A percentile compares a stretch with the other conserved stretches of the same genome.
Evolutionary conservation across 2,888 invertebrate species (phyloP).

Genomic region (Rhorus exstirpatorius): DNA sequence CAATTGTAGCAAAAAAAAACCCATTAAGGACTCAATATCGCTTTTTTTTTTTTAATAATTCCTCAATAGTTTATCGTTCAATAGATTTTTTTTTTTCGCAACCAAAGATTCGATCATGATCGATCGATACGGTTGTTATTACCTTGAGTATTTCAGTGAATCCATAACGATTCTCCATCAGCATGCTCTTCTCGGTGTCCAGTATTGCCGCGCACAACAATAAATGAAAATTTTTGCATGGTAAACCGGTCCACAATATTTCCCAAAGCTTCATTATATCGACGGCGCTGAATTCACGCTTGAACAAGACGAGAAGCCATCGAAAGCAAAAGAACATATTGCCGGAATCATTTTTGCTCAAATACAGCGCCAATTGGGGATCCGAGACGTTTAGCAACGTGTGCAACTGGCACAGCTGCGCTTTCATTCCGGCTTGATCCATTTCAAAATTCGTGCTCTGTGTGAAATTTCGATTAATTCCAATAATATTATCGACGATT

Average conservation of each 20-base stretch:
- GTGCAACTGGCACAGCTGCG: constrained; percentile 94
- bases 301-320: constrained; percentile 98
- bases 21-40: too few relatives aligned
- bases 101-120: too few relatives aligned
- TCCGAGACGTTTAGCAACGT: constrained; percentile 93
- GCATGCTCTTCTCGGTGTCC: constrained; percentile 93
- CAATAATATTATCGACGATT: too few relatives aligned
- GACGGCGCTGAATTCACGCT: constrained; percentile 95
- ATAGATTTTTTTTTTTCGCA: too few relatives aligned
- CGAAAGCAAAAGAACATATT: constrained; percentile 99
- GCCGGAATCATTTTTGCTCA: constrained; percentile 94
- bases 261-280: constrained; percentile 98
- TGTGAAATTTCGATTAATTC: not conserved
- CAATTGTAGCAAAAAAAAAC: too few relatives aligned
- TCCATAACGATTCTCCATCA: constrained; percentile 97
- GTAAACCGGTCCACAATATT: constrained; percentile 97
- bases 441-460: constrained; percentile 96
- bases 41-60: too few relatives aligned
- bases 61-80: too few relatives aligned
- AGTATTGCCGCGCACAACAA: constrained; percentile 97
- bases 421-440: constrained; percentile 98
- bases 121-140: too few relatives aligned
- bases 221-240: constrained; percentile 98
- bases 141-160: constrained; percentile 98
- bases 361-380: constrained; percentile 94